Conservation (phyloP, 2,797 vertebrate species). For the Urocyon cinereoargenteus region DNA sequence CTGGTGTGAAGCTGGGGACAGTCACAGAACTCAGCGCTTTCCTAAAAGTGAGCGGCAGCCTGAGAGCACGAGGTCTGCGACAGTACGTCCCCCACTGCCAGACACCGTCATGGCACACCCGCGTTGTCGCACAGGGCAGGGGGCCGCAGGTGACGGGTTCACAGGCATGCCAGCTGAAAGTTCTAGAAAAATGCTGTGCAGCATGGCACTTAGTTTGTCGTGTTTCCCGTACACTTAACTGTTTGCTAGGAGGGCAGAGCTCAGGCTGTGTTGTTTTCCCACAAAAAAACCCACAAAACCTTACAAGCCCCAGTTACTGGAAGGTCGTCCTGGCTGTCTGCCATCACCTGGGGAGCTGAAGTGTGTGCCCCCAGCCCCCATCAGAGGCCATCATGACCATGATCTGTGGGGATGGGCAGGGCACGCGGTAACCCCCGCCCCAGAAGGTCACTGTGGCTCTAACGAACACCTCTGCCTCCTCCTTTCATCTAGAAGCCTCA, state of each 20-base stretch:
- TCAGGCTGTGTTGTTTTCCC: not conserved
- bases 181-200: not conserved
- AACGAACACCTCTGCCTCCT: not conserved
- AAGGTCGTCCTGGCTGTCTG: not conserved
- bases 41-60: not conserved
- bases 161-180: accelerated
- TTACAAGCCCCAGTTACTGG: not conserved
- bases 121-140: accelerated
- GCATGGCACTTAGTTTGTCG: accelerated
- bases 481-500: not conserved
- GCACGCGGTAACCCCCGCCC: no score
- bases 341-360: not conserved
- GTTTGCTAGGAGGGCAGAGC: accelerated
- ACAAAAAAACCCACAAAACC: not conserved
- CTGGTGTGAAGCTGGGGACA: not conserved
- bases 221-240: no score
- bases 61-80: accelerated
- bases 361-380: not conserved
- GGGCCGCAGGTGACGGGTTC: no score
- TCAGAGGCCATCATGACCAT: accelerated
- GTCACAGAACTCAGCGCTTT: not conserved
- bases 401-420: not conserved
- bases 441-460: not conserved
- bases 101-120: no score
- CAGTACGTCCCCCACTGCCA: accelerated